Percentiles rank a stretch among this genome's conserved stretches.
These are phyloP conservation scores for Peromyscus nudipes DNA, from an alignment of 2,797 vertebrate species.

Conservation along the genomic window DNA sequence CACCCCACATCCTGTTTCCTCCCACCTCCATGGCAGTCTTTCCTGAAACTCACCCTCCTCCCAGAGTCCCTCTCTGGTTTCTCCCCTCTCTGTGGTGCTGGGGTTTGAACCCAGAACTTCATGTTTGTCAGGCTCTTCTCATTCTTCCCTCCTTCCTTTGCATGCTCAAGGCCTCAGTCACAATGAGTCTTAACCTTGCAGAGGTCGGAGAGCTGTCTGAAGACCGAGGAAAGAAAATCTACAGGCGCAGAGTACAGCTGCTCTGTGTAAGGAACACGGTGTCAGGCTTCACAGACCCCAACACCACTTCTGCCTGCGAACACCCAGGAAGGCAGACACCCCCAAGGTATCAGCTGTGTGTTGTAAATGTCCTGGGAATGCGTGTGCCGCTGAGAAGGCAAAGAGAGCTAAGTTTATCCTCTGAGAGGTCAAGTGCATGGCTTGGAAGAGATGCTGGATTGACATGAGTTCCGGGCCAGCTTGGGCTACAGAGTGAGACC, in stretches of 20 bases:
- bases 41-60: neutral
- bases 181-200: neutral
- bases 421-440: neutral
- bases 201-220: neutral
- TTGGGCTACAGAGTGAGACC: neutral
- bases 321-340: neutral
- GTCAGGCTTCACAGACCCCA: neutral
- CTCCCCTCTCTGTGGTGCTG: neutral
- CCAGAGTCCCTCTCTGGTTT: neutral
- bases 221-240: neutral
- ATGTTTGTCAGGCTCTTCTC: neutral
- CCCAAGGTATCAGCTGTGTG: neutral
- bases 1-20: neutral
- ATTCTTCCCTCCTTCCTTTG: neutral
- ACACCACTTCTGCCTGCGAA: neutral
- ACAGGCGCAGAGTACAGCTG: rapidly evolving
- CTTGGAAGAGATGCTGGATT: neutral
- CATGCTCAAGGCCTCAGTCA: neutral
- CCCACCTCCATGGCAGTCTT: neutral
- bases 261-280: neutral
- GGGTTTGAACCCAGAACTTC: slow-evolving; percentile 15
- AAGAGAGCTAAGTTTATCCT: neutral
- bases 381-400: neutral
- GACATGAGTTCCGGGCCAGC: neutral
- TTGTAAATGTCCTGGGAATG: neutral